Percentiles rank a stretch among this genome's conserved stretches.
Evolutionary conservation across 2,113 vertebrate species (phyloP).

Genomic region (Tachysurus vachellii): DNA sequence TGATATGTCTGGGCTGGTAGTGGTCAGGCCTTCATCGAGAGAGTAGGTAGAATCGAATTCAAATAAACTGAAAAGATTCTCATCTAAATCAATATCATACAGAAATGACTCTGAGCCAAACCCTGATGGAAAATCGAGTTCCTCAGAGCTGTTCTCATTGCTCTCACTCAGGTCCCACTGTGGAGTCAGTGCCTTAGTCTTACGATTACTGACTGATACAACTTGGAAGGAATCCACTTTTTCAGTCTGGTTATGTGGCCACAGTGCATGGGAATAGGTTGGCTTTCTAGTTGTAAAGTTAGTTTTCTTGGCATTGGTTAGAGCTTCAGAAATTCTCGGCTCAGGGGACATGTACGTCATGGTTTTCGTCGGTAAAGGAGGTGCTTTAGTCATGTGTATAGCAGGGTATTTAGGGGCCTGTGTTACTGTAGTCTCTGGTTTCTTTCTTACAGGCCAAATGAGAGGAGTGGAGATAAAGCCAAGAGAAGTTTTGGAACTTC

Average conservation of each 20-base stretch:
- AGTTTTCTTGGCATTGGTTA: slow-evolving; percentile 43
- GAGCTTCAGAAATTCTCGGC: slow-evolving; percentile 12
- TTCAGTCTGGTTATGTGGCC: slow-evolving; percentile 43
- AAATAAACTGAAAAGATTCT: slow-evolving; percentile 54
- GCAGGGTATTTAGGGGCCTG: slow-evolving; percentile 53
- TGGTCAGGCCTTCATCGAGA: slow-evolving; percentile 41
- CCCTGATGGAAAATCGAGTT: slow-evolving; percentile 38
- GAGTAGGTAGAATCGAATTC: slow-evolving; percentile 58
- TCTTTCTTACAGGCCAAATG: slow-evolving; percentile 78
- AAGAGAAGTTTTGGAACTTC: slow-evolving; percentile 66
- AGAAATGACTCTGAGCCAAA: slow-evolving; percentile 52
- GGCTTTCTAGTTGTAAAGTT: slow-evolving; percentile 31
- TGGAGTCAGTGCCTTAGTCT: slow-evolving; percentile 63
- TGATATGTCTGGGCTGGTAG: slow-evolving; percentile 4
- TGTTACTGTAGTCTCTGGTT: slow-evolving; percentile 52
- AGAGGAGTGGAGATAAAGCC: slow-evolving; percentile 83
- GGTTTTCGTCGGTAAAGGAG: slow-evolving; percentile 25
- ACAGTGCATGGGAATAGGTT: slow-evolving; percentile 18
- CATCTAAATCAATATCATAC: slow-evolving; percentile 58
- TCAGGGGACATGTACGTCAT: slow-evolving; percentile 29
- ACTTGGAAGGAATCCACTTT: slow-evolving; percentile 33
- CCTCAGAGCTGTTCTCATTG: slow-evolving; percentile 51
- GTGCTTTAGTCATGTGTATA: slow-evolving; percentile 67
- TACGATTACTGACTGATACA: slow-evolving; percentile 61
- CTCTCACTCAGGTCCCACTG: slow-evolving; percentile 45